Evolutionary conservation across 2,888 invertebrate genomes (phyloP).

Genomic region (Leptopilina myrica): DNA sequence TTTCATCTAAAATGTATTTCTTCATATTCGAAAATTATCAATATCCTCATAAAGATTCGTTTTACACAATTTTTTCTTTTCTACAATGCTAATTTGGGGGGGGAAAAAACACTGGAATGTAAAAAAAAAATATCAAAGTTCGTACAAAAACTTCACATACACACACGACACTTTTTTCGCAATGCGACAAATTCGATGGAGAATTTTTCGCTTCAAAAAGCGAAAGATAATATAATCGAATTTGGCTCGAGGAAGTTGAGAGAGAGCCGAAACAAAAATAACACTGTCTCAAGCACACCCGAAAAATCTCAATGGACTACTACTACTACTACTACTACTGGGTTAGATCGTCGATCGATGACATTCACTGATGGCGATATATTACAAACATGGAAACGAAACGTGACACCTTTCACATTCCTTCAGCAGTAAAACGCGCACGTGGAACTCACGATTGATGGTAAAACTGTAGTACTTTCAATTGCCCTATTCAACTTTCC

Average conservation of each 20-base stretch:
- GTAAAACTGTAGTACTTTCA: background rate
- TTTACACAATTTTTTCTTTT: no score
- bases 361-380: conserved; percentile 19
- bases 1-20: no score
- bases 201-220: conserved; percentile 20
- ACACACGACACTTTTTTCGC: conserved; percentile 1
- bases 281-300: background rate
- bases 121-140: background rate
- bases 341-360: conserved; percentile 33
- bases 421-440: conserved; percentile 36
- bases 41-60: no score
- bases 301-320: conserved; percentile 30
- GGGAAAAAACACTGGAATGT: no score
- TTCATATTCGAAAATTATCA: no score
- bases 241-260: conserved; percentile 30
- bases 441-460: conserved; percentile 44
- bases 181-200: conserved; percentile 21
- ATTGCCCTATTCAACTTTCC: background rate
- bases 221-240: conserved; percentile 39
- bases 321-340: no score
- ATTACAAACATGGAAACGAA: conserved; percentile 47
- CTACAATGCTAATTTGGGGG: no score
- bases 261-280: conserved; percentile 35
- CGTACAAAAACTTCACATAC: background rate
- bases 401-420: conserved; percentile 51